Percentiles rank a stretch among this genome's conserved stretches.
These are phyloP conservation scores for Phocoena phocoena DNA, from an alignment of 2,113 vertebrate genomes.

Conservation along the genomic window DNA sequence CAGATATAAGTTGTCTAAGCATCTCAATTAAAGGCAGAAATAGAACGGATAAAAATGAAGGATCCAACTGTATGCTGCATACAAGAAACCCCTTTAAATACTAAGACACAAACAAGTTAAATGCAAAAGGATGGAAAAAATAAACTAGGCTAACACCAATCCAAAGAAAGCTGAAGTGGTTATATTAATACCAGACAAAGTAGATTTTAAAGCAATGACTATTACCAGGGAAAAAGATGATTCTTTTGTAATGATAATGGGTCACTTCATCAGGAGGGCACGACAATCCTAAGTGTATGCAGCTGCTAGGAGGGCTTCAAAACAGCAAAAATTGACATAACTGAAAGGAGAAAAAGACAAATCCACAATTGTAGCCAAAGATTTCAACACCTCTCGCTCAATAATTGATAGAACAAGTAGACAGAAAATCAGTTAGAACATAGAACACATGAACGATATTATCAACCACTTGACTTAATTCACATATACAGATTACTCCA, in stretches of 20 bases:
- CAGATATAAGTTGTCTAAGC: not conserved
- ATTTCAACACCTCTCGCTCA: no score
- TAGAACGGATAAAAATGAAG: not conserved
- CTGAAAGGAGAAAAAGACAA: no score
- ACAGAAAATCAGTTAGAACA: no score
- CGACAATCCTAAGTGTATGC: not conserved
- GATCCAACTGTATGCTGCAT: not conserved
- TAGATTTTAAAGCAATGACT: not conserved
- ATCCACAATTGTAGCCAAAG: no score
- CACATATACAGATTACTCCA: no score
- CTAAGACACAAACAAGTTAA: not conserved
- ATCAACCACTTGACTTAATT: no score
- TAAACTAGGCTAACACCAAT: not conserved
- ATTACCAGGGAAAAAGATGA: not conserved
- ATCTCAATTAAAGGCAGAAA: not conserved
- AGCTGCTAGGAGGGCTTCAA: not conserved
- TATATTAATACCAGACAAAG: not conserved
- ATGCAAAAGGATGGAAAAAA: not conserved
- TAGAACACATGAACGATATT: no score
- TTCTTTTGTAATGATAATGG: not conserved
- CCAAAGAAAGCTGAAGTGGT: not conserved
- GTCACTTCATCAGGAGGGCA: not conserved
- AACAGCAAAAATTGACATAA: not conserved
- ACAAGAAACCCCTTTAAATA: not conserved
- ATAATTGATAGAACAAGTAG: no score